phyloP scores from a whole-genome alignment of 2,797 vertebrate genomes.

The Scolopax bukidnonensis region DNA sequence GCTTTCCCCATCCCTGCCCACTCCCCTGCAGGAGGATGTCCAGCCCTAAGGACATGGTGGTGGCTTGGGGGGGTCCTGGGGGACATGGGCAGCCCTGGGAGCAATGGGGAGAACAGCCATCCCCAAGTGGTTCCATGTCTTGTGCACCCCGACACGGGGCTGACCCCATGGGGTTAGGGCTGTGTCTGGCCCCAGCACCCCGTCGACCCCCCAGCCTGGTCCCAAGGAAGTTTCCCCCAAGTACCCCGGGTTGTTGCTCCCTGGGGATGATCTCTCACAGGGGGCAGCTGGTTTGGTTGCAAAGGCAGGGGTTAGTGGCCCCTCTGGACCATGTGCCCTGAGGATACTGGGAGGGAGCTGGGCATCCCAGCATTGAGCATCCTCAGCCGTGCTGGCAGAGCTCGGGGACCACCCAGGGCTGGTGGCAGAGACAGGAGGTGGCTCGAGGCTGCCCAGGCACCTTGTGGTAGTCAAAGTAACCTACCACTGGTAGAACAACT shows the following conservation, averaged over 20 bases:
- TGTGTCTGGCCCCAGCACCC: neutral
- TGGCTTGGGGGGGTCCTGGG: neutral
- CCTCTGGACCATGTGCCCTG: neutral
- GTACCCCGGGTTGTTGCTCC: neutral
- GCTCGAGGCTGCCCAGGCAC: fast-evolving
- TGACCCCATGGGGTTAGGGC: fast-evolving
- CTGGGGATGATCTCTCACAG: fast-evolving
- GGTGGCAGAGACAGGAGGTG: neutral
- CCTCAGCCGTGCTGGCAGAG: no score
- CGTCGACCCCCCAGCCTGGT: neutral
- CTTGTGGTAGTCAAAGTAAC: fast-evolving
- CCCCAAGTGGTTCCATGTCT: fast-evolving
- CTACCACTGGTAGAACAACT: fast-evolving
- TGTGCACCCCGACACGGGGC: fast-evolving
- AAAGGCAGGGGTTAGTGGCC: fast-evolving
- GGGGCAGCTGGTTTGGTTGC: fast-evolving
- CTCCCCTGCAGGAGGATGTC: fast-evolving
- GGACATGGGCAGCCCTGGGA: no score
- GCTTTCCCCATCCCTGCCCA: fast-evolving
- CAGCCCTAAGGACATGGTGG: neutral
- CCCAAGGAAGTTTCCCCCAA: neutral
- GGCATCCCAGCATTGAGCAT: neutral
- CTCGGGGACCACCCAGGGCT: fast-evolving
- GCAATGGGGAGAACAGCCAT: fast-evolving
- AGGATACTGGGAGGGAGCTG: neutral